Evolutionary conservation across 2,113 vertebrate species (phyloP), one percentile per base, ranked within the genome.

Genomic region (Gobio gobio): DNA sequence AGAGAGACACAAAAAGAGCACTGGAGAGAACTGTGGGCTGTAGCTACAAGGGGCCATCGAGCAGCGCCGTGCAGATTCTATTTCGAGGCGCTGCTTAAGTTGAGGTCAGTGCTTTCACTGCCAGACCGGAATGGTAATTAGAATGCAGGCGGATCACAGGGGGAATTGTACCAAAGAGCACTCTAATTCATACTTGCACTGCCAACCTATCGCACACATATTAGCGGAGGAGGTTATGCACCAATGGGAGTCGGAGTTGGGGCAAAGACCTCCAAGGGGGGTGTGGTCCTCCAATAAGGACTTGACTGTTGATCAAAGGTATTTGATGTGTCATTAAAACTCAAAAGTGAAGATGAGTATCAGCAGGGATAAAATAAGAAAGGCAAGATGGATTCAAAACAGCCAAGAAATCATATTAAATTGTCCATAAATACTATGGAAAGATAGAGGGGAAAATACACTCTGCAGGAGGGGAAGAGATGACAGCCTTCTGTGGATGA

Each of bases 31-130:
- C n/a, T 59, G 79, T 76, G 78, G 79, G 83, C 72, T 72, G 83
- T 26, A 54, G 85, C 59, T 47, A 66, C 83, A 43, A 84, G 72
- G 47, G 33, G 83, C 61, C 72, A 78, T 59, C 14, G 61, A 84
- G 63, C 76, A 43, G 61, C 40, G 20, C 72, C 45, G 22, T 79
- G 43, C 74, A 26, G 24, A 72, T 84, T 84, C 86, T 89, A 78
- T 84, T 87, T 86, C 29, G 22, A 78, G 82, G 26, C 12, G 40
- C 78, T 85, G 78, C 78, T 85, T 78, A 85, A 87, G 86, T 88
- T 82, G 86, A 88, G 86, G 86, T 85, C 86, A 85, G 83, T 85
- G 72, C 78, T 85, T 85, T 75, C 51, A n/a, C 83, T 83, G 63
- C 61, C 59, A 78, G 86, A 85, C 49, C 20, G 10, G 78, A 82